Evolutionary conservation across 2,113 vertebrate genomes (phyloP).

Genomic region (Silurus glanis): DNA sequence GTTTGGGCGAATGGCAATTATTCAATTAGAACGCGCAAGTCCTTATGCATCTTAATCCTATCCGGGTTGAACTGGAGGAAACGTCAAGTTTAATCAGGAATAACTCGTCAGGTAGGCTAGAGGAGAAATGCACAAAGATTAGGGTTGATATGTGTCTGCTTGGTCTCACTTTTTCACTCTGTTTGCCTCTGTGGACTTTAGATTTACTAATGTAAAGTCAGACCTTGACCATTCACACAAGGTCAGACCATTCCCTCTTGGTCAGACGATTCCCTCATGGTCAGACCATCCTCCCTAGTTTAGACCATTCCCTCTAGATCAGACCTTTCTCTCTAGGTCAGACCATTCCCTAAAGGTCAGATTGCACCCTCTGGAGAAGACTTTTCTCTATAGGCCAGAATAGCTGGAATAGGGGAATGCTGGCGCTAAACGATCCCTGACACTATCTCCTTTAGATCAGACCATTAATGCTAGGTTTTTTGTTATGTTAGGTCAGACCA

Average conservation of each 20-base stretch:
- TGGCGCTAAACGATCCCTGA: no score
- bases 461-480: no score
- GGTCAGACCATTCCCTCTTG: background rate
- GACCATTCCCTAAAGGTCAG: no score
- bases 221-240: background rate
- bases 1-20: slow-evolving; percentile 72
- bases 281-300: no score
- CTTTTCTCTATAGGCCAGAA: no score
- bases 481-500: no score
- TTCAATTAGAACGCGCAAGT: slow-evolving; percentile 69
- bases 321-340: no score
- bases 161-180: background rate
- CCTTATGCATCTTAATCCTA: slow-evolving; percentile 66
- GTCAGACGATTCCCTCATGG: no score
- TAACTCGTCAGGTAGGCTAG: background rate
- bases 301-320: no score
- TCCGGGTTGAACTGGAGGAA: background rate
- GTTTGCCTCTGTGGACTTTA: background rate
- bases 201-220: background rate
- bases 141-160: background rate
- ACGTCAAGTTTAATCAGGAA: slow-evolving; percentile 9
- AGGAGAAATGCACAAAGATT: background rate
- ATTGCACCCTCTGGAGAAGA: no score
- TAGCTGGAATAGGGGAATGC: no score
- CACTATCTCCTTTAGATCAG: no score